These are phyloP conservation scores for Thelaira solivaga DNA, from an alignment of 2,888 invertebrate genomes.

Conservation along the genomic window DNA sequence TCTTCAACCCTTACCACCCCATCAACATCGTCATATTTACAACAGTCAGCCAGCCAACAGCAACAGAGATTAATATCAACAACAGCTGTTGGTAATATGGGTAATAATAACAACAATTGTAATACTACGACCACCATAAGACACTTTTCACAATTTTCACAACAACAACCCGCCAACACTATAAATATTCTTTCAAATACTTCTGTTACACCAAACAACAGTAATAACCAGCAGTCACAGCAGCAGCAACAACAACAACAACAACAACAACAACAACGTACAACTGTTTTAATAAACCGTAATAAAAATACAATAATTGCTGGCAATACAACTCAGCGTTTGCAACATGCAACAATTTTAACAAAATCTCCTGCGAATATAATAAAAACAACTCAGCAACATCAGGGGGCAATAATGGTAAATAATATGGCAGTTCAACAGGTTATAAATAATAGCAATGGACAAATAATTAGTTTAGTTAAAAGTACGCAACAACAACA, in stretches of 20 bases:
- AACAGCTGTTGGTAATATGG: slow-evolving; percentile 43
- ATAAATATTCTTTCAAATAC: slow-evolving; percentile 40
- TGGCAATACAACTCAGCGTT: slow-evolving; percentile 63
- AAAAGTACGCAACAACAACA: slow-evolving; percentile 46
- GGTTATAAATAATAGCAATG: slow-evolving; percentile 55
- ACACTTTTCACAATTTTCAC: slow-evolving; percentile 70
- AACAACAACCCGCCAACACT: slow-evolving; percentile 63
- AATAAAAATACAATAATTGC: slow-evolving; percentile 65
- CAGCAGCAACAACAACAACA: slow-evolving; percentile 49
- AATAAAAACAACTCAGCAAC: slow-evolving; percentile 55
- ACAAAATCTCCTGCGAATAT: slow-evolving; percentile 63
- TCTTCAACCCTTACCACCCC: slow-evolving; percentile 49
- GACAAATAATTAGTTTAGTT: slow-evolving; percentile 56
- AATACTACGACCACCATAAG: slow-evolving; percentile 65
- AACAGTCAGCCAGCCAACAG: slow-evolving; percentile 50
- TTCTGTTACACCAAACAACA: slow-evolving; percentile 23
- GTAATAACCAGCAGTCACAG: slow-evolving; percentile 27
- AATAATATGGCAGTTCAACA: slow-evolving; percentile 57
- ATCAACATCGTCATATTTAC: slow-evolving; percentile 54
- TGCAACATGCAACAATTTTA: slow-evolving; percentile 65
- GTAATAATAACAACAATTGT: slow-evolving; percentile 24
- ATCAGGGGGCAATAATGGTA: slow-evolving; percentile 52
- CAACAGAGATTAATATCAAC: slow-evolving; percentile 61
- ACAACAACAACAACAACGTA: slow-evolving; percentile 51
- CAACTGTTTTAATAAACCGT: slow-evolving; percentile 65